Conservation (phyloP, 2,797 vertebrate genomes). For the Paratrypauchen microcephalus region DNA sequence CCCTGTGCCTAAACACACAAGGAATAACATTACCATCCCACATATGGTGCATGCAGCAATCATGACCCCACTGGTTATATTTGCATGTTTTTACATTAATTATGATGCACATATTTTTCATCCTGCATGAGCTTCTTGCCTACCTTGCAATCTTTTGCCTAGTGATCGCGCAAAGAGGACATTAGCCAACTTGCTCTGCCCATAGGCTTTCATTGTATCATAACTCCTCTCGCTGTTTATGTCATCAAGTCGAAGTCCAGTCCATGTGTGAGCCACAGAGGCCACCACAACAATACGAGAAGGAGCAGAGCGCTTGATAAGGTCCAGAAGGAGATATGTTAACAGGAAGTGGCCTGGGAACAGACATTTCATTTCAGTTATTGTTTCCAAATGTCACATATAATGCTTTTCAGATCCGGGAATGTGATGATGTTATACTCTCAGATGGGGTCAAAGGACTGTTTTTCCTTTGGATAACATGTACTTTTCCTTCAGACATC, state of each 20-base stretch:
- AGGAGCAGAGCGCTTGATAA: conserved; percentile 84
- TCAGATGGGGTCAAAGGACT: no score
- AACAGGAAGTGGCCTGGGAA: conserved; percentile 88
- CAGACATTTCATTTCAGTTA: conserved; percentile 5
- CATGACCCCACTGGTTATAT: neutral
- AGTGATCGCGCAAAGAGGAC: conserved; percentile 86
- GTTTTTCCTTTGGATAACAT: no score
- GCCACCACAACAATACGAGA: conserved; percentile 86
- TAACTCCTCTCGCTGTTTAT: conserved; percentile 89
- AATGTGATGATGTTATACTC: no score
- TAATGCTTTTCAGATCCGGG: no score
- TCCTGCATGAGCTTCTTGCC: conserved; percentile 53
- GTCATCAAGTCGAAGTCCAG: conserved; percentile 85
- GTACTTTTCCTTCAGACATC: no score
- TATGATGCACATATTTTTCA: neutral
- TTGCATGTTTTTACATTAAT: neutral
- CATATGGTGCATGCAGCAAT: neutral
- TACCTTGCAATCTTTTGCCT: conserved; percentile 83
- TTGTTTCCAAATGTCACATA: neutral
- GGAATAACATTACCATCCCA: conserved; percentile 1
- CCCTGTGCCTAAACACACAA: conserved; percentile 57
- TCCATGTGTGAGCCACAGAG: conserved; percentile 85
- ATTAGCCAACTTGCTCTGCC: conserved; percentile 93
- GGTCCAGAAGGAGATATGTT: conserved; percentile 85
- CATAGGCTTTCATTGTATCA: conserved; percentile 82